Evolutionary conservation across 2,888 invertebrate genomes (phyloP).

Genomic region (Pseudococcus longispinus): DNA sequence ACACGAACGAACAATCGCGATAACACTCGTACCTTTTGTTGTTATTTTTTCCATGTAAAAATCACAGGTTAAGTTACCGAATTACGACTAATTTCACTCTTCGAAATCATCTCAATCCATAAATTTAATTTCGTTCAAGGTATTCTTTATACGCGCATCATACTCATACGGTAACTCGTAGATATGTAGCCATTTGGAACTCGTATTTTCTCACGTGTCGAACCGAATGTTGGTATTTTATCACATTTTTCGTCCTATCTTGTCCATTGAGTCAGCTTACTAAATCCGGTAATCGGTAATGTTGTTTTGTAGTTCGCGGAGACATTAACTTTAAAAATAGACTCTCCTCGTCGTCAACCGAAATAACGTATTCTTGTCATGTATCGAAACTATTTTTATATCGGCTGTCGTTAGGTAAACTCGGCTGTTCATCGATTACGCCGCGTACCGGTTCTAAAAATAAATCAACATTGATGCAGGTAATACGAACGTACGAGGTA

Average conservation of each 20-base stretch:
- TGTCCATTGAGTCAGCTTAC: background rate
- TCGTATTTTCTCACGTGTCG: conserved; percentile 11
- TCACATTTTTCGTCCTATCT: background rate
- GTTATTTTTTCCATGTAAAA: no score
- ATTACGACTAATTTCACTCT: background rate
- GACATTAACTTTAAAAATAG: conserved; percentile 38
- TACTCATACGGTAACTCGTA: background rate
- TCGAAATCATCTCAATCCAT: background rate
- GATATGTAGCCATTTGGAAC: background rate
- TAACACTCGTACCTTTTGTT: no score
- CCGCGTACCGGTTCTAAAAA: conserved; percentile 10
- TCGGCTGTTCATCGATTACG: background rate
- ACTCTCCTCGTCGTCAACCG: background rate
- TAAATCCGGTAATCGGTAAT: conserved; percentile 36
- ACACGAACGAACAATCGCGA: no score
- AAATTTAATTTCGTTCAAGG: background rate
- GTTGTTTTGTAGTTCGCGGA: conserved; percentile 30
- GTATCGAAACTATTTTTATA: background rate
- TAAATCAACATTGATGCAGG: background rate
- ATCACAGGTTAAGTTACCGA: background rate
- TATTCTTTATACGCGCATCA: background rate
- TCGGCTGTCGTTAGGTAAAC: background rate
- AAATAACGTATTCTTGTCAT: conserved; percentile 35
- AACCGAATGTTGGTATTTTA: background rate
- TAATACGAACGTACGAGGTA: background rate